Base-by-base conservation (phyloP, 2,113 vertebrate genomes). In the Platichthys flesus region DNA sequence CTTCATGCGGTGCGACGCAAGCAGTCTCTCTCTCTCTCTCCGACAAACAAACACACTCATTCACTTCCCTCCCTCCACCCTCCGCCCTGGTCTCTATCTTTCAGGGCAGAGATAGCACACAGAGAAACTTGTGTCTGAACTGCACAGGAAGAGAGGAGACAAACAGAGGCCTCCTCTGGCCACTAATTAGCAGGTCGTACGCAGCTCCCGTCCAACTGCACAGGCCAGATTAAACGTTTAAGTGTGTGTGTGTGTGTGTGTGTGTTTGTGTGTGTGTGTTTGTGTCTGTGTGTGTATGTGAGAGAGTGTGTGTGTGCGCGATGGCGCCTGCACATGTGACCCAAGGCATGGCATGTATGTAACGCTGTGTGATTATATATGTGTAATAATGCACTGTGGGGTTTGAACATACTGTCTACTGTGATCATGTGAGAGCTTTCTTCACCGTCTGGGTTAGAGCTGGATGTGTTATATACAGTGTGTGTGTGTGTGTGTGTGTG, bases 141-240 rank as follows among this genome's bases (percentile, higher is more conserved):
- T 54, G 60, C 63, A 85, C 93, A 94, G 94, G 92, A 94, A 94
- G 93, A 75, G 88, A 79, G 69, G 87, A 75, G 83, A 92, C 94
- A 94, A 94, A 94, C 92, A 92, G 75, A 87, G 81, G 85, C 89
- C 90, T 90, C 76, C 76, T 85, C 88, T 60, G 73, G 85, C 83
- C 90, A 84, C 91, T 93, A 95, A 94, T 95, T 93, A 94, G 90
- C 83, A 87, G 89, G 81, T 87, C 83, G 65, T 82, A 84, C 69
- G 89, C 90, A 67, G 79, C 85, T 67, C 72, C 63, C 74, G 54
- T 79, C 80, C 81, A 23, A 84, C 82, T 74, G 87, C 85, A 71
- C 40, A 52, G 71, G 64, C 64, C 83, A 85, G 90, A 91, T 90
- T 71, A 89, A 90, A 86, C 63, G 65, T 55, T 45, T 35, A 62